Percentiles rank a stretch among this genome's conserved stretches.
phyloP scores from a whole-genome alignment of 2,113 vertebrate genomes.

The Ardeotis arabs region DNA sequence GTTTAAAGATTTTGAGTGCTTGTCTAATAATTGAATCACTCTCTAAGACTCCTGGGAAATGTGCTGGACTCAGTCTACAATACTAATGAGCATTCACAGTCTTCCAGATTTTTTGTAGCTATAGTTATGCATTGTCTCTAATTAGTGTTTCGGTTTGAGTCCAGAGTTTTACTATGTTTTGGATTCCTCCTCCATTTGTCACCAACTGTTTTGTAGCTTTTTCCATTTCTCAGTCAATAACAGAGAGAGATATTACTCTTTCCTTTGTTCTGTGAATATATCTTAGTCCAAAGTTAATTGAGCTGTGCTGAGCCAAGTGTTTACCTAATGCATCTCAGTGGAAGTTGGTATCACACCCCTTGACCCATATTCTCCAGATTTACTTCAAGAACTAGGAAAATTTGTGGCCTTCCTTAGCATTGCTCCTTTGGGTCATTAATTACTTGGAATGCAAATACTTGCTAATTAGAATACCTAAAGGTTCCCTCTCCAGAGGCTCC shows the following conservation, averaged over 20 bases:
- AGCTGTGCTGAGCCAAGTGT: not conserved
- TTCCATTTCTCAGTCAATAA: not conserved
- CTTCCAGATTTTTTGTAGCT: not conserved
- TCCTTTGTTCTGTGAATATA: not conserved
- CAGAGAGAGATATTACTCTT: not conserved
- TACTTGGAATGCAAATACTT: not conserved
- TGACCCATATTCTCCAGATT: not conserved
- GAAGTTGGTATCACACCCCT: not conserved
- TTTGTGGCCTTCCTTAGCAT: not conserved
- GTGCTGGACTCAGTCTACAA: not conserved
- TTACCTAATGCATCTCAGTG: not conserved
- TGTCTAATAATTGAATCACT: not conserved
- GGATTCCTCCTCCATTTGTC: not conserved
- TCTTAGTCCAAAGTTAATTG: not conserved
- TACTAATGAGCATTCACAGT: not conserved
- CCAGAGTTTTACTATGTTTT: constrained; percentile 8
- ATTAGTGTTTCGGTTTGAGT: not conserved
- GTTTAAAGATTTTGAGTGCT: not conserved
- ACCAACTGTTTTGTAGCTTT: not conserved
- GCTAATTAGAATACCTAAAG: not conserved
- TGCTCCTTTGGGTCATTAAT: not conserved
- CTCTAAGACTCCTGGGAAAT: constrained; percentile 6
- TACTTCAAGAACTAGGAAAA: not conserved
- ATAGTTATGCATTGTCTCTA: not conserved
- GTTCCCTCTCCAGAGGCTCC: not conserved